A percentile compares a stretch with the other conserved stretches of the same genome.
Evolutionary conservation across 1,140 invertebrate species (phyloP).

Genomic region (Drosophila tsacasi): DNA sequence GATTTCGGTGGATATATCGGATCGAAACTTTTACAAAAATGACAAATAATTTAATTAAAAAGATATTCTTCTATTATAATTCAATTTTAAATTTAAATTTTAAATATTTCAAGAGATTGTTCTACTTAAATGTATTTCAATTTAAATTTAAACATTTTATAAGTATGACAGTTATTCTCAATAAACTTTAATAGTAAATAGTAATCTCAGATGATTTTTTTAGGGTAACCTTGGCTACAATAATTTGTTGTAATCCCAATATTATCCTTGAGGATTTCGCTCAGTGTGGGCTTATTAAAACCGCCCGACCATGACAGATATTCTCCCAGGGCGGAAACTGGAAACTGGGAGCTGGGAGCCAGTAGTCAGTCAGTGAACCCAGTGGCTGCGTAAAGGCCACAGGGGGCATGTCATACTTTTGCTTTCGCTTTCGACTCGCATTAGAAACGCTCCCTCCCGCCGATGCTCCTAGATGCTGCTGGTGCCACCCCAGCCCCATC

Average conservation of each 20-base stretch:
- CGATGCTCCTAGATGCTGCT: background rate
- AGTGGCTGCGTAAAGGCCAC: conserved; percentile 55
- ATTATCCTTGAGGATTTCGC: background rate
- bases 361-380: conserved; percentile 62
- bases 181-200: no score
- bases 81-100: no score
- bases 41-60: no score
- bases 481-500: conserved; percentile 26
- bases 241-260: background rate
- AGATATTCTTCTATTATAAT: no score
- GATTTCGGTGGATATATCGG: no score
- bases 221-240: background rate
- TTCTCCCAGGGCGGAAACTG: conserved; percentile 8
- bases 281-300: conserved; percentile 69
- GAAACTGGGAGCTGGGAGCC: background rate
- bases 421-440: conserved; percentile 65
- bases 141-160: no score
- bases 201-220: background rate
- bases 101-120: no score
- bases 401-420: conserved; percentile 79
- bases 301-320: conserved; percentile 34
- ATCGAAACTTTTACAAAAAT: no score
- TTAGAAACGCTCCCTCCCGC: conserved; percentile 11
- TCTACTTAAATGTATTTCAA: no score
- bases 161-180: no score